These are phyloP conservation scores for Drosophila paracracens DNA, from an alignment of 2,888 invertebrate genomes.

Conservation along the genomic window DNA sequence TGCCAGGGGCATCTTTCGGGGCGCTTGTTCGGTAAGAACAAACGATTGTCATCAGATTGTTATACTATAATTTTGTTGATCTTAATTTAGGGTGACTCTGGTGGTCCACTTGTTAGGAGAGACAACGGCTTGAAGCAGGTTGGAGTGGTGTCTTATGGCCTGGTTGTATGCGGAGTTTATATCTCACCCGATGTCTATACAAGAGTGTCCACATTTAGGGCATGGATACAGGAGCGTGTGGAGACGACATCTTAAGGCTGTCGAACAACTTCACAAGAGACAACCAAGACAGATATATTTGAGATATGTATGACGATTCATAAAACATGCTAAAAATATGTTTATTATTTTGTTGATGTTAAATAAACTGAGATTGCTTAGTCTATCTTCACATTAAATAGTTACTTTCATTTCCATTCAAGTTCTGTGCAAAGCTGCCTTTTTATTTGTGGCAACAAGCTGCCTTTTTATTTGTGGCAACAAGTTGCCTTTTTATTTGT, in stretches of 20 bases:
- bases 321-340: neutral
- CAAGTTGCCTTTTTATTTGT: neutral
- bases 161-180: slow-evolving; percentile 75
- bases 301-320: neutral
- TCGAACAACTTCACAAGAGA: neutral
- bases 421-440: neutral
- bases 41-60: neutral
- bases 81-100: slow-evolving; percentile 82
- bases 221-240: slow-evolving; percentile 71
- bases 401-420: too few relatives aligned
- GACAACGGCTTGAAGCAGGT: slow-evolving; percentile 70
- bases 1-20: slow-evolving; percentile 73
- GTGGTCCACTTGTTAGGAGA: slow-evolving; percentile 81
- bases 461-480: neutral
- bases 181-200: slow-evolving; percentile 84
- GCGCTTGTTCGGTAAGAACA: slow-evolving; percentile 80
- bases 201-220: slow-evolving; percentile 80
- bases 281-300: neutral
- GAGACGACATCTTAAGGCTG: neutral
- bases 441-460: too few relatives aligned
- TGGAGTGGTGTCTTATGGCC: slow-evolving; percentile 83
- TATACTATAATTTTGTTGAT: neutral
- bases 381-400: neutral
- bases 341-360: neutral
- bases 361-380: neutral